A percentile compares a stretch with the other conserved stretches of the same genome.
Conservation (phyloP, 2,797 vertebrate species). For the Pipistrellus pygmaeus region DNA sequence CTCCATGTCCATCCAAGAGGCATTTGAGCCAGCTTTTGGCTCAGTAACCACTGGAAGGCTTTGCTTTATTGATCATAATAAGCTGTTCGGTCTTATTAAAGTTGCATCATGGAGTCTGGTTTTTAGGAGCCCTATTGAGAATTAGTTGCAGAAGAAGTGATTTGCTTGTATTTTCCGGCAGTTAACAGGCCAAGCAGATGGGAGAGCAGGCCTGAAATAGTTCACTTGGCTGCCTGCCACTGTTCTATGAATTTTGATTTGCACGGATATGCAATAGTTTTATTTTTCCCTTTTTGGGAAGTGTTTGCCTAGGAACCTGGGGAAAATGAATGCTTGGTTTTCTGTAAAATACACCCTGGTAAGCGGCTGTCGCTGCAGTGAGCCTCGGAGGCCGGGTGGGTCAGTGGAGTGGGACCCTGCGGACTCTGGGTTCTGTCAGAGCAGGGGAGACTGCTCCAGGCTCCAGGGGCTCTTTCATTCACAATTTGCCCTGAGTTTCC, state of each 20-base stretch:
- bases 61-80: conserved; percentile 82
- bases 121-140: conserved; percentile 85
- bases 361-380: conserved; percentile 70
- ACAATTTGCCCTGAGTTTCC: conserved; percentile 54
- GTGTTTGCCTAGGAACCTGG: conserved; percentile 83
- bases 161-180: conserved; percentile 89
- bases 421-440: conserved; percentile 68
- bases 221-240: conserved; percentile 88
- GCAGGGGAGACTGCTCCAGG: background rate
- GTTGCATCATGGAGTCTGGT: conserved; percentile 80
- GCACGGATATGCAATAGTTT: conserved; percentile 87
- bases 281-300: conserved; percentile 86
- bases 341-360: conserved; percentile 83
- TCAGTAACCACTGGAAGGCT: conserved; percentile 69
- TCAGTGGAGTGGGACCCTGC: conserved; percentile 65
- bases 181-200: conserved; percentile 89
- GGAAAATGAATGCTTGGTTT: conserved; percentile 86
- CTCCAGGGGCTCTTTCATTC: conserved; percentile 67
- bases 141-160: conserved; percentile 88
- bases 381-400: conserved; percentile 72
- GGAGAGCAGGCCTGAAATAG: conserved; percentile 87
- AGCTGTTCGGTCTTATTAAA: conserved; percentile 84
- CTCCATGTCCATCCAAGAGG: conserved; percentile 49
- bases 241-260: conserved; percentile 89
- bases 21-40: conserved; percentile 65